A percentile compares a stretch with the other conserved stretches of the same genome.
Conservation (phyloP, 64 coral and sea anemone genomes). For the Exaiptasia diaphana region DNA sequence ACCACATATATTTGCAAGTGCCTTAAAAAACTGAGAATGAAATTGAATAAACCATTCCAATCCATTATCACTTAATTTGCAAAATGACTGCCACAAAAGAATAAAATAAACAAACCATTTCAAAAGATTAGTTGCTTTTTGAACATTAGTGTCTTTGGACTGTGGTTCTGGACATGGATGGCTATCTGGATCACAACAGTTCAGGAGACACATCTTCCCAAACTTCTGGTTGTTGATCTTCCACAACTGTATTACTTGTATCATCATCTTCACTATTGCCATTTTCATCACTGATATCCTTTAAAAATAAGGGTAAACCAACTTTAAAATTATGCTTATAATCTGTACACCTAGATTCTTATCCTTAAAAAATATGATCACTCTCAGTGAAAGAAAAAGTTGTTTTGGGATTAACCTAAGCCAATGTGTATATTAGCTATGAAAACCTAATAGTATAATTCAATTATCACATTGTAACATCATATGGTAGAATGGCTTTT, state of each 20-base stretch:
- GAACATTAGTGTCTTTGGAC: not conserved
- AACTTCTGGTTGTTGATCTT: conserved; percentile 15
- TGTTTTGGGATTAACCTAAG: no score
- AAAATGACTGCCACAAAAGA: conserved; percentile 20
- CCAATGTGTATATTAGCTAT: no score
- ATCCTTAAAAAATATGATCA: no score
- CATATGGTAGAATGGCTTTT: no score
- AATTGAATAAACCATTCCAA: conserved; percentile 28
- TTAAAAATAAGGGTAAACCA: no score
- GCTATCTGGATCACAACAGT: not conserved
- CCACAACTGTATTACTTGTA: not conserved
- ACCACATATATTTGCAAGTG: not conserved
- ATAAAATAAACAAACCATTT: conserved; percentile 44
- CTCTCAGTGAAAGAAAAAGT: no score
- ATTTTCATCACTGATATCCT: no score
- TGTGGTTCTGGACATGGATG: not conserved
- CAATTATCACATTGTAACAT: no score
- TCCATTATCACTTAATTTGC: conserved; percentile 40
- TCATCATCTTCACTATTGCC: no score
- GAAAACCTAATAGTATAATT: no score
- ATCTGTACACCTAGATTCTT: no score
- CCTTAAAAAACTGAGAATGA: conserved; percentile 10
- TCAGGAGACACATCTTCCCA: conserved; percentile 34
- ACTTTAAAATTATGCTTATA: no score
- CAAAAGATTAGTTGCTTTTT: not conserved